phyloP scores from a whole-genome alignment of 2,888 invertebrate genomes.

The Pharmacophagus antenor region DNA sequence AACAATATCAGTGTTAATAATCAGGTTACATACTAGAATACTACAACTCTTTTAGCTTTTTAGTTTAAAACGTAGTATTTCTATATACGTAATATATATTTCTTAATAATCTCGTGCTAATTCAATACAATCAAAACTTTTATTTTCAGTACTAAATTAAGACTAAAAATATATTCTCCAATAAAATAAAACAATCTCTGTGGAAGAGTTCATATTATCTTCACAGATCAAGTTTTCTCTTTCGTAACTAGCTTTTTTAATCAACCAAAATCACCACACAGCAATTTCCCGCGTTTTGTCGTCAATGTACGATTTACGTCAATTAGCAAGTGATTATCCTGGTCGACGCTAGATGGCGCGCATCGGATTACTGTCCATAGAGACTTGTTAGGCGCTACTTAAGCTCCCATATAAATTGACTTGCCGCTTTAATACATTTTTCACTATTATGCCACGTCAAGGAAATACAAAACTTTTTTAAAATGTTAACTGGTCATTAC shows the following conservation, averaged over 20 bases:
- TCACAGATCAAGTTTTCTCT: background rate
- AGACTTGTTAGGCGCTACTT: constrained; percentile 47
- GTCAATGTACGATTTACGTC: constrained; percentile 53
- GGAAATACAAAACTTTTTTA: constrained; percentile 5
- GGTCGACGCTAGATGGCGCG: constrained; percentile 63
- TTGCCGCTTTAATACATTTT: constrained; percentile 22
- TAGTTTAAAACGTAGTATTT: no score
- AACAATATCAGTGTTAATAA: no score
- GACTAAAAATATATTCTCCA: no score
- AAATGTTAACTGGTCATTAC: background rate
- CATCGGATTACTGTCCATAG: constrained; percentile 56
- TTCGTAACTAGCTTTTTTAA: background rate
- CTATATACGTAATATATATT: no score
- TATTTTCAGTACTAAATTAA: no score
- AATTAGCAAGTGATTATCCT: constrained; percentile 67
- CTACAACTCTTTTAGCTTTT: no score
- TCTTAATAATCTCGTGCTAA: no score
- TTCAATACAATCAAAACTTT: no score
- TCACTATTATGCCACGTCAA: constrained; percentile 14
- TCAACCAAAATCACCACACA: constrained; percentile 35
- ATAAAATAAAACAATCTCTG: no score
- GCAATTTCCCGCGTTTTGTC: constrained; percentile 53
- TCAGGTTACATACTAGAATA: no score
- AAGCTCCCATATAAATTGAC: constrained; percentile 30
- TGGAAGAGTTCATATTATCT: no score